Evolutionary conservation across 2,888 invertebrate genomes (phyloP), one percentile per base, ranked within the genome.

Genomic region (Mamestra brassicae): DNA sequence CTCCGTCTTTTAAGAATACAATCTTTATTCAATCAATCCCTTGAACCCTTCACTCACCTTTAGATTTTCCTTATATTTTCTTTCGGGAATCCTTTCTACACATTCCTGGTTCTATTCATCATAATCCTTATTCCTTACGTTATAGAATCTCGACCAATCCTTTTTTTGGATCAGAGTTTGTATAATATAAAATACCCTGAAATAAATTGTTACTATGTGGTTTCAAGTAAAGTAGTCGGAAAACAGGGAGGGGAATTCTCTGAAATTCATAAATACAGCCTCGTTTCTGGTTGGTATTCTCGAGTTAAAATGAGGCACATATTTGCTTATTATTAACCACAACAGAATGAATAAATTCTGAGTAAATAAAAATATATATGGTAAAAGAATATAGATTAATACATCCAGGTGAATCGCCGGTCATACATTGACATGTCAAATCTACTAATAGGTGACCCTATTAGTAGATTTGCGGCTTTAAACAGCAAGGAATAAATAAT

Each of bases 21-120:
- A 66, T 76, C 70, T 82, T 69, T 85, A 84, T 81, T 78, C 83
- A 74, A 84, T 78, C 57, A 69, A 71, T 76, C 76, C 72, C 70
- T 74, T 74, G 71, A 78, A 81, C 72, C 83, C 61, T 68, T 70
- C 67, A 50, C 50, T 26, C 50, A 69, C 68, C 69, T 73, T 73
- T 52, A 75, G 50, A 71, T 75, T 77, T 81, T 66, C 55, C 70
- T 61, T 70, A 73, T 76, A 85, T 82, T 73, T 79, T 78, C 57
- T 75, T 70, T 73, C 55, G 38, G 38, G 58, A 74, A 84, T 72
- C 63, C 71, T 74, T 76, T 85, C 67, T 60, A 52, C 58, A 68
- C 62, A 72, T 62, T 74, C 45, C 71, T 75, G 38, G 65, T 74
- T 77, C 34, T 57, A 70, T 76, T 81, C 60, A 69, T 74, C 68